Evolutionary conservation across 2,888 invertebrate species (phyloP), one percentile per base, ranked within the genome.

Genomic region (Euplagia quadripunctaria): DNA sequence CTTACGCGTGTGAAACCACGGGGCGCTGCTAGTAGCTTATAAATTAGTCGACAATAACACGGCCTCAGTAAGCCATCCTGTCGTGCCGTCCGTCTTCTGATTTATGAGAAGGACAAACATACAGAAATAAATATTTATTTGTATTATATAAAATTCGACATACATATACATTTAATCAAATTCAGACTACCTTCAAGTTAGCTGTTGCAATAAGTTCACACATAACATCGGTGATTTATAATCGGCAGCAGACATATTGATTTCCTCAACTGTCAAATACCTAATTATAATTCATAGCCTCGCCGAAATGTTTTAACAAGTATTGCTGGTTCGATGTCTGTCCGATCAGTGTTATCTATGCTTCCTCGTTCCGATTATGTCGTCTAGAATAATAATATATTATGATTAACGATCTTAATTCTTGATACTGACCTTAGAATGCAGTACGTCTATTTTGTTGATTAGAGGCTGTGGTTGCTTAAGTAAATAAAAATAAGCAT

Each of bases 251-350:
- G 58, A 58, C 31, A 17, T 55, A 63, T 20, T 41, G n/a, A 71
- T 79, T 85, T 84, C 84, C 84, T 84, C 76, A 77, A 76, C 63
- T 52, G 69, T 65, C 67, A 72, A 66, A 55, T 69, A 20, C n/a
- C 78, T 76, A 58, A 76, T 84, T 83, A 70, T 73, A 74, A 84
- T 84, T 79, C 84, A 83, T 64, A 46, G 51, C 71, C 64, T 70
- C 69, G 52, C 43, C 78, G 71, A 71, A 73, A 82, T 76, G 81
- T 79, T 79, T 83, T 84, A 79, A 78, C 73, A 75, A 76, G 76
- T 70, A 64, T 79, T 75, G 75, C 42, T 71, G 72, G 70, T 70
- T 77, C 66, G 71, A 74, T 70, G 71, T 66, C 72, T 63, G 77
- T 71, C 72, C 75, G 76, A 78, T 77, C 76, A 73, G 73, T 71